Evolutionary conservation across 2,113 vertebrate genomes (phyloP).

Genomic region (Myocastor coypus): DNA sequence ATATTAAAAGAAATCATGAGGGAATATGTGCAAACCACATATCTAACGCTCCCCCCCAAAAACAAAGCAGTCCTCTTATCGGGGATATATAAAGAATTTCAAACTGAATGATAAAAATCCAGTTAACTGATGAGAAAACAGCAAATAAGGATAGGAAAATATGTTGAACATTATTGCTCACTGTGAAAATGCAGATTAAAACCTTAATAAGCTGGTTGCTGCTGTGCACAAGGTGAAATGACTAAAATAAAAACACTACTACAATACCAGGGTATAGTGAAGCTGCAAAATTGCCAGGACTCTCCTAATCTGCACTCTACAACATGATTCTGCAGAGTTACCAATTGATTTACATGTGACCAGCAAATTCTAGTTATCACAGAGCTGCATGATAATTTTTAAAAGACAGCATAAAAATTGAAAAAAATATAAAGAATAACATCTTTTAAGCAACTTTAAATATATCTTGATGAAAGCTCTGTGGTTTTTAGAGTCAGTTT

Average conservation of each 20-base stretch:
- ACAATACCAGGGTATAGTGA: neutral
- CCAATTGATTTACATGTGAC: neutral
- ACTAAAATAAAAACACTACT: neutral
- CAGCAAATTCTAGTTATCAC: neutral
- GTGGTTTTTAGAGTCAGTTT: neutral
- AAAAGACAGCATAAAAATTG: neutral
- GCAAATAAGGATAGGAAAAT: neutral
- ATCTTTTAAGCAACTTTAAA: slow-evolving; percentile 2
- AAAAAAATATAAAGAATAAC: neutral
- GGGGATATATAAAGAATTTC: neutral
- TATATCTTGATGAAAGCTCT: neutral
- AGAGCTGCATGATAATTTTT: neutral
- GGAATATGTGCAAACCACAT: neutral
- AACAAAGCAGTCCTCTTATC: neutral
- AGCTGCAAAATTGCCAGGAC: neutral
- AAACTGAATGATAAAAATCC: neutral
- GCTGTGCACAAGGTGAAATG: neutral
- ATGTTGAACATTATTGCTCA: neutral
- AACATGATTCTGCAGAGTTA: neutral
- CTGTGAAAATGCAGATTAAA: neutral
- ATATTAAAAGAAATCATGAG: neutral
- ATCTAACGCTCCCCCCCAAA: neutral
- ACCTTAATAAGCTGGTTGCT: neutral
- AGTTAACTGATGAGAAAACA: neutral
- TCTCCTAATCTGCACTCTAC: neutral